Base-by-base conservation (phyloP, 2,888 invertebrate genomes). In the Xestia c-nigrum region DNA sequence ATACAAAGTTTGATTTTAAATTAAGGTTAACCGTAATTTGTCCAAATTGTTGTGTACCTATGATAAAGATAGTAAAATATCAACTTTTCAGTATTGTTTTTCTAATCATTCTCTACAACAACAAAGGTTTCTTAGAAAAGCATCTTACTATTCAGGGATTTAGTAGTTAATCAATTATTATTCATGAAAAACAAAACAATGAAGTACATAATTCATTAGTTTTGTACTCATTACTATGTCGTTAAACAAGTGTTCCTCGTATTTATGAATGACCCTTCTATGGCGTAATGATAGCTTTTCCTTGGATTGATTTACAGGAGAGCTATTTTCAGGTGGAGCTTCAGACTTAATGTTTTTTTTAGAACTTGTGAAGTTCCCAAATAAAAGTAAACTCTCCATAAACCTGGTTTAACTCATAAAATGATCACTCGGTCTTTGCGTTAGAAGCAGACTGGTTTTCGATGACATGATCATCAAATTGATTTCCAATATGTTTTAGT, bases 181-280 rank as follows among this genome's bases (percentile, higher is more conserved):
- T 72, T 84, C 76, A 73, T 63, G 69, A 63, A 83, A 68, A 78
- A 74, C 84, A 85, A 86, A 79, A 77, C 72, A 77, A 80, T 65
- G 69, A 81, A 57, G 63, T 84, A 78, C 69, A 85, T 87, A 85
- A 88, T 87, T 84, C 83, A 87, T 80, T 74, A 46, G 76, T 64
- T 81, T 80, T 75, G 82, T 66, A 76, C 70, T 83, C 67, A 81
- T 78, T 73, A 70, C 59, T 74, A 46, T 74, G 63, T 65, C 57
- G 68, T 59, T 74, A 69, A 40, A 67, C 46, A 70, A 65, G 38
- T 19, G 59, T 85, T 77, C 74, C 43, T 63, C 57, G 74, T 74
- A 76, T 46, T 63, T 52, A 74, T 72, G 57, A 83, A 75, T 66
- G 66, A 65, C 4, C 63, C n/a, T 75, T 67, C 19, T 63, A 46